phyloP scores from a whole-genome alignment of 2,888 invertebrate genomes.

The Furcula furcula region DNA sequence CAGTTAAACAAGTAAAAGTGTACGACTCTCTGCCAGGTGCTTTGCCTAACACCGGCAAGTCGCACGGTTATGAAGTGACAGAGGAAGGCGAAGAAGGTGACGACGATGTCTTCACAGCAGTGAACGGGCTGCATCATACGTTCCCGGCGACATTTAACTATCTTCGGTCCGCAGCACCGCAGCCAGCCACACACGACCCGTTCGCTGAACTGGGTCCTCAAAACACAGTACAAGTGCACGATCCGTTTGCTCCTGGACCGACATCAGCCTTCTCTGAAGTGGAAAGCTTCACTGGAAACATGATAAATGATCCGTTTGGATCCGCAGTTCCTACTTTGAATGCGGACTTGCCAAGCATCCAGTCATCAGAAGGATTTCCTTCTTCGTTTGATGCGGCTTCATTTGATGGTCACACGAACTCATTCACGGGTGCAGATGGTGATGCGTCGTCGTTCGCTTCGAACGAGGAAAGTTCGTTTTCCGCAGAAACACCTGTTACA shows the following conservation, averaged over 20 bases:
- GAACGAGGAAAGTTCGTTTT: slow-evolving; percentile 36
- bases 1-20: slow-evolving; percentile 70
- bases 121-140: slow-evolving; percentile 55
- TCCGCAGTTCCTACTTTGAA: slow-evolving; percentile 40
- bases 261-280: slow-evolving; percentile 40
- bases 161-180: slow-evolving; percentile 48
- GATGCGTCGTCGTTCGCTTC: slow-evolving; percentile 36
- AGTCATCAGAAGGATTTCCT: slow-evolving; percentile 46
- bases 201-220: slow-evolving; percentile 50
- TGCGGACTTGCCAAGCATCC: slow-evolving; percentile 30
- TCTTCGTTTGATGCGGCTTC: slow-evolving; percentile 35
- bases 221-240: slow-evolving; percentile 40
- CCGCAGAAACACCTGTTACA: slow-evolving; percentile 52
- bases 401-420: slow-evolving; percentile 45
- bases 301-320: slow-evolving; percentile 41
- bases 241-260: slow-evolving; percentile 51
- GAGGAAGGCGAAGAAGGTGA: slow-evolving; percentile 64
- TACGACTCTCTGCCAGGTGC: slow-evolving; percentile 62
- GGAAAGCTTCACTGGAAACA: slow-evolving; percentile 45
- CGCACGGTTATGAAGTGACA: slow-evolving; percentile 66
- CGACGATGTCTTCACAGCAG: slow-evolving; percentile 57
- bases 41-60: slow-evolving; percentile 35
- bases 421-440: slow-evolving; percentile 44
- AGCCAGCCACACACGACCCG: slow-evolving; percentile 42
- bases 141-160: slow-evolving; percentile 60